phyloP scores from a whole-genome alignment of 2,888 invertebrate genomes.

The Orthosia incerta region DNA sequence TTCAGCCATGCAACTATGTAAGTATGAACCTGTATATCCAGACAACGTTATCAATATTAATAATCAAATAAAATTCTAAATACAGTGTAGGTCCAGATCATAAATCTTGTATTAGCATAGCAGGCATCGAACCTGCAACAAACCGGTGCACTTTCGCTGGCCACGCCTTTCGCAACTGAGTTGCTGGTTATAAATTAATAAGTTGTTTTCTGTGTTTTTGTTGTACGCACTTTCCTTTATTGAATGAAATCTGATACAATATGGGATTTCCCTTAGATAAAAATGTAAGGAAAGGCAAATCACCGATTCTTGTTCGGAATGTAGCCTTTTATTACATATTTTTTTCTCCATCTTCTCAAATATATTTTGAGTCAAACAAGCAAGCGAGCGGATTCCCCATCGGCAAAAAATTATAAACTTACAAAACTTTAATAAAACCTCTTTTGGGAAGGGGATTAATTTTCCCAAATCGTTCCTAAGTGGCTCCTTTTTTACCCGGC shows the following conservation, averaged over 20 bases:
- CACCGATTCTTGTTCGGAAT: too few relatives aligned
- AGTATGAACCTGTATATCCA: conserved; percentile 21
- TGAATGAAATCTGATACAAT: conserved; percentile 1
- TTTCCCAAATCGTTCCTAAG: too few relatives aligned
- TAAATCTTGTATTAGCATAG: conserved; percentile 66
- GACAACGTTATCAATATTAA: conserved; percentile 41
- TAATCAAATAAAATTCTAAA: conserved; percentile 46
- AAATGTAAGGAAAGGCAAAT: too few relatives aligned
- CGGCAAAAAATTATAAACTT: too few relatives aligned
- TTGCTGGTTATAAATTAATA: conserved; percentile 49
- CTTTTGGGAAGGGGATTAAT: too few relatives aligned
- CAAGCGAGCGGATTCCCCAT: too few relatives aligned
- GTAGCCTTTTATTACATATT: too few relatives aligned
- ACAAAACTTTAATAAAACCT: too few relatives aligned
- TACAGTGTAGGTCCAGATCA: conserved; percentile 43
- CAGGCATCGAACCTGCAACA: conserved; percentile 51
- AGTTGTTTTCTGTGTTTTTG: conserved; percentile 38
- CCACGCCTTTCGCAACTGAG: conserved; percentile 57
- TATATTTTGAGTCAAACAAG: too few relatives aligned
- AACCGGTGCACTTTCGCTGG: conserved; percentile 68
- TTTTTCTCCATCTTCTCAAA: too few relatives aligned
- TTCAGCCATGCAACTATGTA: conserved; percentile 12
- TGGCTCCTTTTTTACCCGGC: too few relatives aligned
- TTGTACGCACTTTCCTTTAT: conserved; percentile 41
- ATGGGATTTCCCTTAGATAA: too few relatives aligned